A percentile compares a stretch with the other conserved stretches of the same genome.
These are phyloP conservation scores for Synodontis membranacea DNA, from an alignment of 2,113 vertebrate genomes.

Conservation along the genomic window DNA sequence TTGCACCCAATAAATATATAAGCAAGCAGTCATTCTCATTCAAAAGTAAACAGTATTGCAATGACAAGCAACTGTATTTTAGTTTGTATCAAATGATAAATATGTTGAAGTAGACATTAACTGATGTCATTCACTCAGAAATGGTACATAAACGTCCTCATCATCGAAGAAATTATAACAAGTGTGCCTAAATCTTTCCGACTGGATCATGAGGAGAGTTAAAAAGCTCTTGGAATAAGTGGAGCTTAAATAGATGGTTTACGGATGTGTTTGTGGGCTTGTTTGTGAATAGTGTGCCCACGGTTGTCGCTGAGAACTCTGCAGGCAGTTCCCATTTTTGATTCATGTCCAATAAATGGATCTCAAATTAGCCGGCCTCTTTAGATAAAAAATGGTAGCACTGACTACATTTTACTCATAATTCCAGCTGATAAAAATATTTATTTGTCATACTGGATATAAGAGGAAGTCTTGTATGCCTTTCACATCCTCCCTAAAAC, in stretches of 20 bases:
- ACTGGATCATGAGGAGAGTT: not conserved
- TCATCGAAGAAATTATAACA: not conserved
- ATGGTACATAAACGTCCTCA: not conserved
- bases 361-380: slow-evolving; percentile 16
- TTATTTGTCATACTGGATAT: not conserved
- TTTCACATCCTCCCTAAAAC: not conserved
- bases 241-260: slow-evolving; percentile 24
- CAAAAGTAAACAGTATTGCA: not conserved
- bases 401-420: not conserved
- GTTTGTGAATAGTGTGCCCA: not conserved
- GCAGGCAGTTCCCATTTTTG: slow-evolving; percentile 29
- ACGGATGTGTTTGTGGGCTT: slow-evolving; percentile 1
- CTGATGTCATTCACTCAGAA: not conserved
- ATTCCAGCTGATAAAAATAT: not conserved
- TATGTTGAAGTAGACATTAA: not conserved
- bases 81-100: not conserved
- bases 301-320: not conserved
- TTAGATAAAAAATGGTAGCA: slow-evolving; percentile 1
- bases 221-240: not conserved
- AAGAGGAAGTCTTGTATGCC: not conserved
- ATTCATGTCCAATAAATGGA: slow-evolving; percentile 26
- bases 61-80: not conserved
- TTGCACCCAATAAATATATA: not conserved
- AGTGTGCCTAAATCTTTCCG: not conserved
- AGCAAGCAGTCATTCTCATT: not conserved